Evolutionary conservation across 2,888 invertebrate species (phyloP).

Genomic region (Piscicola geometra): DNA sequence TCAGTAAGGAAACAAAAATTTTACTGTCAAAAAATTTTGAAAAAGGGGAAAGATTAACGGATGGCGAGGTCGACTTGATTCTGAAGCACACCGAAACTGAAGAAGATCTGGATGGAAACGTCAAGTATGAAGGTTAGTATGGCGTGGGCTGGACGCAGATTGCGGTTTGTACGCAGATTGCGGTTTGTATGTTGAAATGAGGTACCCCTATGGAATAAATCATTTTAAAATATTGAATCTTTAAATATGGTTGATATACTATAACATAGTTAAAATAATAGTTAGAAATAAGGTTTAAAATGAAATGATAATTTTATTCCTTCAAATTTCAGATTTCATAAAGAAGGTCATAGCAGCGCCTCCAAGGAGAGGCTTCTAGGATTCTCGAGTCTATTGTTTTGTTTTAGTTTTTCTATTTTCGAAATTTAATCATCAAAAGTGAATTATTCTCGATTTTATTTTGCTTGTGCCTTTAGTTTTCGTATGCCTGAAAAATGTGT

Average conservation of each 20-base stretch:
- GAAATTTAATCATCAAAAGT: no score
- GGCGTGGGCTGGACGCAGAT: no score
- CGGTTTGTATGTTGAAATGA: no score
- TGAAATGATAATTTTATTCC: neutral
- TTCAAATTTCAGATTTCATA: conserved; percentile 39
- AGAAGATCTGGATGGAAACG: conserved; percentile 59
- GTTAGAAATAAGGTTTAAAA: neutral
- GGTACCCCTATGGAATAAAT: no score
- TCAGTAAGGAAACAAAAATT: no score
- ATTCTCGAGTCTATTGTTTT: neutral
- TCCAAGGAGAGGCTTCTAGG: conserved; percentile 12
- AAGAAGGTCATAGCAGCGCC: conserved; percentile 40
- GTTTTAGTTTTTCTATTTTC: no score
- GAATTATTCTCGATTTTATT: no score
- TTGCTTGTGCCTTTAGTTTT: no score
- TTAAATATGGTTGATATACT: neutral
- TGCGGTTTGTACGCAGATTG: no score
- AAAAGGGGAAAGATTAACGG: conserved; percentile 58
- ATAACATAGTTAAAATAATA: neutral
- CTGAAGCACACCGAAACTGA: conserved; percentile 57
- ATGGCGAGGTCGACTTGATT: conserved; percentile 58
- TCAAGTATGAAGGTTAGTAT: conserved; percentile 59
- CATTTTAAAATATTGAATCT: no score
- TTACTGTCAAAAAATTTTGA: no score
- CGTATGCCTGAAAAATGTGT: no score